phyloP scores from a whole-genome alignment of 2,797 vertebrate species.

The Peromyscus nudipes region DNA sequence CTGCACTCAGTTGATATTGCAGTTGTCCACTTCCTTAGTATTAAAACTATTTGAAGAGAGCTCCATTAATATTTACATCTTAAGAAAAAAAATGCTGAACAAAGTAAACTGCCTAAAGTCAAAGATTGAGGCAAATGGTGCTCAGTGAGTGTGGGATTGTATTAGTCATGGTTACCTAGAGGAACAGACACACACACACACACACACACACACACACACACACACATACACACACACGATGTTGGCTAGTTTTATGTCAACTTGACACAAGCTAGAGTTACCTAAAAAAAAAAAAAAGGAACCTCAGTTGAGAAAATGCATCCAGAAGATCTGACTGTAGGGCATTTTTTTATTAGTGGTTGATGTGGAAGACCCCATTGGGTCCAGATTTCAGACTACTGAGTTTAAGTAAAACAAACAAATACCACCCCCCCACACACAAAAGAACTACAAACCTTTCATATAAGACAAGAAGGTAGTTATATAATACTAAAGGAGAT shows the following conservation, averaged over 20 bases:
- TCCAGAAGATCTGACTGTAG: background rate
- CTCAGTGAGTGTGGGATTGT: background rate
- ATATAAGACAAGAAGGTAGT: background rate
- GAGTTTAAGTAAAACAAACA: background rate
- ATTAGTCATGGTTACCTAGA: background rate
- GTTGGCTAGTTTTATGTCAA: background rate
- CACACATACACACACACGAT: background rate
- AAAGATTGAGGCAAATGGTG: background rate
- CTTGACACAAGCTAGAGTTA: background rate
- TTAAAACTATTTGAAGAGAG: slow-evolving; percentile 9
- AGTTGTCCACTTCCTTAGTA: background rate
- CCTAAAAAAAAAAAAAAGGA: background rate
- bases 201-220: background rate
- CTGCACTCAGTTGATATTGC: background rate
- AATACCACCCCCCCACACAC: too few relatives aligned
- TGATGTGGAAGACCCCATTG: background rate
- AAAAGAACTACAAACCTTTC: background rate
- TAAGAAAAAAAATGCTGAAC: background rate
- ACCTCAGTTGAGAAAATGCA: background rate
- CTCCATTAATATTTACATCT: background rate
- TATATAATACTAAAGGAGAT: background rate
- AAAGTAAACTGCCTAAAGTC: background rate
- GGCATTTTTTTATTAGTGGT: too few relatives aligned
- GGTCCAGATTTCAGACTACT: background rate
- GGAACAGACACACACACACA: background rate